Evolutionary conservation across 2,888 invertebrate genomes (phyloP), one percentile per base, ranked within the genome.

Genomic region (Drosophila mercatorum): DNA sequence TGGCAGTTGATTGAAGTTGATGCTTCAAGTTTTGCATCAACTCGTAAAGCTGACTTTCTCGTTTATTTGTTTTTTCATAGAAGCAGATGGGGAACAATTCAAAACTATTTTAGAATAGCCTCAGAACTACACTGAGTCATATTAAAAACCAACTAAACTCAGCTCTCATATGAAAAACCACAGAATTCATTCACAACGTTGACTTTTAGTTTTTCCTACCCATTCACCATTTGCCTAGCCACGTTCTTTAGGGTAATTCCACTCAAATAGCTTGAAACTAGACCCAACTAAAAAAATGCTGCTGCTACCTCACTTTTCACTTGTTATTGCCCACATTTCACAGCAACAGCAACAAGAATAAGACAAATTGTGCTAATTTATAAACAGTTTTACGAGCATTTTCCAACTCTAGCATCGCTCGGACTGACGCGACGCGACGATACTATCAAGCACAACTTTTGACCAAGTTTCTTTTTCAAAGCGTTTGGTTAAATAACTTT

Each of bases 351-450:
- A 53, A 57, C 14, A 60, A 56, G n/a, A 55, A 53, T 34, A 56
- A 68, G 64, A 68, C 60, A 83, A 81, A 81, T 83, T 58, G 84
- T 66, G 79, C 81, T 74, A 87, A 81, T 87, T 87, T 83, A 66
- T 64, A 72, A 70, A 73, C 63, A 70, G 68, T 76, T 68, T 70
- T 79, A 67, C 72, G 14, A 78, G 68, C 72, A 69, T 74, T 78
- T 78, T 51, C 58, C 66, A 47, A 61, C 64, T 59, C 40, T 17
- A 38, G 67, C 53, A 62, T 60, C 56, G 64, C 56, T 38, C 41
- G 22, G 49, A 26, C 36, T 5, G 43, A 57, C 34, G 36, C 26
- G 57, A 22, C 10, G 38, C 36, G 31, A 67, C 59, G 82, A 83
- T 83, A 83, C 56, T 68, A 83, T 86, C 83, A 73, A 66, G 66